Evolutionary conservation across 2,888 invertebrate genomes (phyloP).

Genomic region (Phalera bucephala): DNA sequence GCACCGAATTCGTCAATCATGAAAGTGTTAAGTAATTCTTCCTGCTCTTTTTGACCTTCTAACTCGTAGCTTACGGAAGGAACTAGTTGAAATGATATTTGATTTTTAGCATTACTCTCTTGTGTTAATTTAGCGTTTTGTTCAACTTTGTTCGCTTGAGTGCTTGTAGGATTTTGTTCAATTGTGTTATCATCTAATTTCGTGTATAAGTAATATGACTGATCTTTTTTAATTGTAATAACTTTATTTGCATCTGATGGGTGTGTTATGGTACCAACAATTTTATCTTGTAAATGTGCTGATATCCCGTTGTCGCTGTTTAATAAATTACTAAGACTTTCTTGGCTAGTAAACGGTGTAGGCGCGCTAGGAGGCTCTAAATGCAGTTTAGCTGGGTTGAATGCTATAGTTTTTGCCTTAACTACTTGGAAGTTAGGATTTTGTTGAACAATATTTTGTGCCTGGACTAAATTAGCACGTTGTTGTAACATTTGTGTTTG

Average conservation of each 20-base stretch:
- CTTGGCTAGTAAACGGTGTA: constrained; percentile 46
- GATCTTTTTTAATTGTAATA: constrained; percentile 68
- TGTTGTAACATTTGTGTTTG: constrained; percentile 22
- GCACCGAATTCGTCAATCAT: constrained; percentile 59
- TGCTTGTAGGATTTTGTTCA: constrained; percentile 30
- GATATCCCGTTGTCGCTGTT: constrained; percentile 60
- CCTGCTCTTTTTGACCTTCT: constrained; percentile 62
- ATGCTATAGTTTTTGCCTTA: constrained; percentile 49
- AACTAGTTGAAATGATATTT: constrained; percentile 57
- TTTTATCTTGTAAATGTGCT: constrained; percentile 69
- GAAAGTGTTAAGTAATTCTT: constrained; percentile 56
- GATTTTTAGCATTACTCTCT: constrained; percentile 36
- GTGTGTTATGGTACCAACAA: constrained; percentile 67
- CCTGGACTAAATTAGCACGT: constrained; percentile 14
- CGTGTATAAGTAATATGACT: constrained; percentile 66
- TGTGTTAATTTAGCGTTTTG: constrained; percentile 24
- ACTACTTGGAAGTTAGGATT: constrained; percentile 49
- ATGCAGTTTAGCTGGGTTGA: constrained; percentile 49
- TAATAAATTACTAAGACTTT: constrained; percentile 48
- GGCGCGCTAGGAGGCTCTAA: constrained; percentile 39
- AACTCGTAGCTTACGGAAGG: constrained; percentile 67
- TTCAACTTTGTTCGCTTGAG: constrained; percentile 21
- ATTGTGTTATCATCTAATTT: constrained; percentile 48
- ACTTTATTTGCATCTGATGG: constrained; percentile 63
- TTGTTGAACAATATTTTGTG: constrained; percentile 13